phyloP scores from a whole-genome alignment of 2,113 vertebrate species.

The Oreochromis tanganicae region DNA sequence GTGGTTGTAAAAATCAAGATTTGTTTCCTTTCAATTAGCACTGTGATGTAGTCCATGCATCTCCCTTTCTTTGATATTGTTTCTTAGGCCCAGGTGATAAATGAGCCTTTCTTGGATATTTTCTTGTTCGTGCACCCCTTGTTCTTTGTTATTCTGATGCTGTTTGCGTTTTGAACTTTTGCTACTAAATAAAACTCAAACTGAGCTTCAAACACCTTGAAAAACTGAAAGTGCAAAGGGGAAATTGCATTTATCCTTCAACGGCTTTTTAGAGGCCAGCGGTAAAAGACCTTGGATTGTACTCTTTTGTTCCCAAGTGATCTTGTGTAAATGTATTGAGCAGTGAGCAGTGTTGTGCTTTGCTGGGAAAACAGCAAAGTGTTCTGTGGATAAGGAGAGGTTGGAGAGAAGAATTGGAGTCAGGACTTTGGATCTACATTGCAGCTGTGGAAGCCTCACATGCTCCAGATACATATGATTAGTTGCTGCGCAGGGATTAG shows the following conservation, averaged over 20 bases:
- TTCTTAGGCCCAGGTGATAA: not conserved
- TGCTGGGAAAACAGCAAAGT: not conserved
- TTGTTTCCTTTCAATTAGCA: not conserved
- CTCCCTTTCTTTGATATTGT: not conserved
- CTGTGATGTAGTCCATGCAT: not conserved
- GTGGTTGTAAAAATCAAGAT: not conserved
- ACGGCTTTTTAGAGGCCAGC: not conserved
- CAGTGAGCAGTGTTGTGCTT: not conserved
- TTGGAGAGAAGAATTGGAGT: not conserved
- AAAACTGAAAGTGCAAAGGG: not conserved
- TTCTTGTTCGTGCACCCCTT: not conserved
- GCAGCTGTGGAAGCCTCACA: not conserved
- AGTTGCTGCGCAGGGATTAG: not conserved
- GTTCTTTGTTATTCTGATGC: not conserved
- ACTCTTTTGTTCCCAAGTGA: not conserved
- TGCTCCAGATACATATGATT: not conserved
- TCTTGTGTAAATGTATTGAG: not conserved
- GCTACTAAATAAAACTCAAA: not conserved
- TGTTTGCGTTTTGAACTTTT: not conserved
- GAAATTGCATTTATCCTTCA: not conserved
- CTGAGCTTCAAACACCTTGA: not conserved
- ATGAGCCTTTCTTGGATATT: not conserved
- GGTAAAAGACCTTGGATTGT: not conserved
- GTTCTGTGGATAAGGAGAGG: not conserved
- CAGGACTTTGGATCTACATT: not conserved